Percentiles rank a stretch among this genome's conserved stretches.
Evolutionary conservation across 2,797 vertebrate species (phyloP).

Genomic region (Pseudochromis fuscus): DNA sequence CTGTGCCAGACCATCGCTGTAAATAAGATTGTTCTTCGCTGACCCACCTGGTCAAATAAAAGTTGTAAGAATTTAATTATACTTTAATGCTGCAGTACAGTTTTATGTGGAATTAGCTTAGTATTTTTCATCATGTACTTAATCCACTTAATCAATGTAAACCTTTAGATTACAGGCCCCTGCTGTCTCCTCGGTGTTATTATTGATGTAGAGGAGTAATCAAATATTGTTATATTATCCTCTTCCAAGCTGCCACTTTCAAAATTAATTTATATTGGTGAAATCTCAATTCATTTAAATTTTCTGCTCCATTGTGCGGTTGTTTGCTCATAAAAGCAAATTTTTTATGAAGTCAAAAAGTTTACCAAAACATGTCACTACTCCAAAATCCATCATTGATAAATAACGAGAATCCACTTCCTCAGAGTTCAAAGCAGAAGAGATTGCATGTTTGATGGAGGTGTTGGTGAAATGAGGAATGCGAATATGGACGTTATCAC

Average conservation of each 20-base stretch:
- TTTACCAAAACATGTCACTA: slow-evolving; percentile 20
- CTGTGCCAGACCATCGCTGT: slow-evolving; percentile 47
- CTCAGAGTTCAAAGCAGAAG: slow-evolving; percentile 39
- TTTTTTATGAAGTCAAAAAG: slow-evolving; percentile 28
- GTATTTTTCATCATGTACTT: slow-evolving; percentile 55
- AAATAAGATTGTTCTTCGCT: slow-evolving; percentile 64
- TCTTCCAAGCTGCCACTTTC: slow-evolving; percentile 41
- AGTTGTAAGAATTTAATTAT: slow-evolving; percentile 60
- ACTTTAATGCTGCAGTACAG: slow-evolving; percentile 44
- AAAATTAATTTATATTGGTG: slow-evolving; percentile 27
- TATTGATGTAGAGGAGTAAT: slow-evolving; percentile 36
- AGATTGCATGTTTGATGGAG: slow-evolving; percentile 34
- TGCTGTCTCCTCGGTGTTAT: slow-evolving; percentile 57
- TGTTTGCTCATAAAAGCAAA: slow-evolving; percentile 49
- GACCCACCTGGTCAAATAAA: slow-evolving; percentile 78
- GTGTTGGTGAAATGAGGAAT: slow-evolving; percentile 46
- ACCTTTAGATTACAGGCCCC: slow-evolving; percentile 61
- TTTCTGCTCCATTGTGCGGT: slow-evolving; percentile 16
- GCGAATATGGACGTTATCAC: slow-evolving; percentile 52
- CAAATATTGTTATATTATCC: slow-evolving; percentile 50
- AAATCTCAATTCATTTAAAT: slow-evolving; percentile 23
- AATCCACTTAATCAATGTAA: slow-evolving; percentile 67
- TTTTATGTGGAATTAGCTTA: slow-evolving; percentile 57
- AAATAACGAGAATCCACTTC: slow-evolving; percentile 4
- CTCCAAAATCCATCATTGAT: slow-evolving; percentile 11